Conservation (phyloP, 2,888 invertebrate species). For the Phyto melanocephala region DNA sequence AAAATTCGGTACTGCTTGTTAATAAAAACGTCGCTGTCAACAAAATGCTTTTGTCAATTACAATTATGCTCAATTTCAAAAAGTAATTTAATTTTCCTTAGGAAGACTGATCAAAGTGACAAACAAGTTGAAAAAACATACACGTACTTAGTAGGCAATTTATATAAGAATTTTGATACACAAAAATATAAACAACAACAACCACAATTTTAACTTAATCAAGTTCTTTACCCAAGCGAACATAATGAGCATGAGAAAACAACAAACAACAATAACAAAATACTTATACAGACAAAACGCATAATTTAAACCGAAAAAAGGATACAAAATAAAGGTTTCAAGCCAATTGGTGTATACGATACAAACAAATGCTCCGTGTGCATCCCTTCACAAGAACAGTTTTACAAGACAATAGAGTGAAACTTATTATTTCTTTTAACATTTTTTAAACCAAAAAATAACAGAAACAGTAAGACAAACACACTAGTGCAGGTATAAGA, state of each 20-base stretch:
- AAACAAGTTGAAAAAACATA: too few relatives aligned
- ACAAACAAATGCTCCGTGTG: conserved; percentile 4
- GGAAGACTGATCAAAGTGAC: conserved; percentile 17
- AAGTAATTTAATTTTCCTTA: conserved; percentile 13
- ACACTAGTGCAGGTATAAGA: background rate
- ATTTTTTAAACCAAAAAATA: background rate
- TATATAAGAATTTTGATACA: conserved; percentile 19
- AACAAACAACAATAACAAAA: conserved; percentile 43
- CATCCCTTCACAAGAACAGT: too few relatives aligned
- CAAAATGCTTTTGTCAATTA: background rate
- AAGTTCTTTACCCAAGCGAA: conserved; percentile 72
- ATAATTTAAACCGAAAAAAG: background rate
- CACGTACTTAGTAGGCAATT: background rate
- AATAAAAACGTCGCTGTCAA: background rate
- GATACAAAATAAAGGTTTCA: background rate
- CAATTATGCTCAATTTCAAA: conserved; percentile 4
- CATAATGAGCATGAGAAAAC: conserved; percentile 73
- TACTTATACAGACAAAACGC: background rate
- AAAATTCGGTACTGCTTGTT: too few relatives aligned
- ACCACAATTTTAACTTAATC: conserved; percentile 59
- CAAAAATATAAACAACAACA: conserved; percentile 68
- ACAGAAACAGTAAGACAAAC: background rate
- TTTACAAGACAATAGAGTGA: background rate
- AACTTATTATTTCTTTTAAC: background rate
- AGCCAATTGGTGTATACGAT: conserved; percentile 48